These are phyloP conservation scores for Hylaea fasciaria DNA, from an alignment of 2,888 invertebrate species.

Conservation along the genomic window DNA sequence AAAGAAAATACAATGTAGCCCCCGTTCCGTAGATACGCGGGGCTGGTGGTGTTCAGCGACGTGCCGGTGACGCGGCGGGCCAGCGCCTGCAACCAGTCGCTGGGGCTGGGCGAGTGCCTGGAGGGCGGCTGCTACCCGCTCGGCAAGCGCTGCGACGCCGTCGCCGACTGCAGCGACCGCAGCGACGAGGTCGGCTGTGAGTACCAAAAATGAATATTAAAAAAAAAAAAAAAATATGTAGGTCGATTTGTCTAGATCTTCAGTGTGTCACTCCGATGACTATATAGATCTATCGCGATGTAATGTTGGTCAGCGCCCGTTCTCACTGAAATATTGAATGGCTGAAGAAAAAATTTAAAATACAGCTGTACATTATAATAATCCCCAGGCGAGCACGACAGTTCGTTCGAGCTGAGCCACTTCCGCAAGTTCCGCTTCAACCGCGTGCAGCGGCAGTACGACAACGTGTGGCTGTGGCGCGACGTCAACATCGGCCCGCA, in stretches of 20 bases:
- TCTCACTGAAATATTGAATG: too few relatives aligned
- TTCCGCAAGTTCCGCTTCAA: slow-evolving; percentile 95
- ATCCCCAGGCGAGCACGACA: slow-evolving; percentile 84
- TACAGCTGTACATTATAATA: too few relatives aligned
- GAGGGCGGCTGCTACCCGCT: slow-evolving; percentile 91
- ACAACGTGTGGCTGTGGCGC: slow-evolving; percentile 98
- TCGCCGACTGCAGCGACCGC: slow-evolving; percentile 92
- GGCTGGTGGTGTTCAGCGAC: slow-evolving; percentile 96
- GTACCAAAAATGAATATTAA: too few relatives aligned
- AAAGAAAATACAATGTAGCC: too few relatives aligned
- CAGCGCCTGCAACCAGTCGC: slow-evolving; percentile 88
- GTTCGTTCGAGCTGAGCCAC: slow-evolving; percentile 87
- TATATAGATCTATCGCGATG: too few relatives aligned
- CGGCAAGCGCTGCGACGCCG: slow-evolving; percentile 91
- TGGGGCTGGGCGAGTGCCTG: slow-evolving; percentile 92
- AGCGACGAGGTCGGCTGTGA: slow-evolving; percentile 93
- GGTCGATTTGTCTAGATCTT: too few relatives aligned
- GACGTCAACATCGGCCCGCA: slow-evolving; percentile 96
- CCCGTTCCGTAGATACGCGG: slow-evolving; percentile 87
- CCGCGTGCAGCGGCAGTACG: slow-evolving; percentile 95
- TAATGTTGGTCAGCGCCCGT: too few relatives aligned
- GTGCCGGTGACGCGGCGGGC: slow-evolving; percentile 89
- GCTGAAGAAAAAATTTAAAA: too few relatives aligned
- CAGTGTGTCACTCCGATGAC: too few relatives aligned
- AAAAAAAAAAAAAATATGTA: too few relatives aligned